Conservation (phyloP, 2,797 vertebrate species). For the Allobates femoralis region DNA sequence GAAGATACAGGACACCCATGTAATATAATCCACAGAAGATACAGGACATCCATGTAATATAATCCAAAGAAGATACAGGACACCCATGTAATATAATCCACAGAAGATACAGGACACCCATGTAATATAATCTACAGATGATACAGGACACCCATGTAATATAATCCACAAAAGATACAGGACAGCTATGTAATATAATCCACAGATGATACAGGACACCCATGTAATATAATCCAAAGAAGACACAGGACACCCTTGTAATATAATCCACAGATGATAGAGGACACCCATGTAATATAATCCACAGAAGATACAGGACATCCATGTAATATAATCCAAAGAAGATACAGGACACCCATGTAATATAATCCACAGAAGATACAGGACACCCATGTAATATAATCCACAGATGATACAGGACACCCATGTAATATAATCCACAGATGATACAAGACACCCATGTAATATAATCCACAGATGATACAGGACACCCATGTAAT, state of each 20-base stretch:
- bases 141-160: too few relatives aligned
- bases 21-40: not conserved
- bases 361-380: too few relatives aligned
- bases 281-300: not conserved
- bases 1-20: not conserved
- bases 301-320: not conserved
- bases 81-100: not conserved
- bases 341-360: too few relatives aligned
- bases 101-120: not conserved
- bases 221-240: not conserved
- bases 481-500: not conserved
- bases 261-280: not conserved
- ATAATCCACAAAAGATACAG: not conserved
- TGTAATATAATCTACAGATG: not conserved
- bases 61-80: too few relatives aligned
- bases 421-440: not conserved
- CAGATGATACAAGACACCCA: not conserved
- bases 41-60: not conserved
- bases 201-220: not conserved
- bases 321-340: too few relatives aligned
- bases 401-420: too few relatives aligned
- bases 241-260: not conserved
- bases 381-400: too few relatives aligned
- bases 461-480: not conserved
- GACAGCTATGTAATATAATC: not conserved